Percentiles rank a stretch among this genome's conserved stretches.
Conservation (phyloP, 2,888 invertebrate species). For the Phytoseiulus persimilis region DNA sequence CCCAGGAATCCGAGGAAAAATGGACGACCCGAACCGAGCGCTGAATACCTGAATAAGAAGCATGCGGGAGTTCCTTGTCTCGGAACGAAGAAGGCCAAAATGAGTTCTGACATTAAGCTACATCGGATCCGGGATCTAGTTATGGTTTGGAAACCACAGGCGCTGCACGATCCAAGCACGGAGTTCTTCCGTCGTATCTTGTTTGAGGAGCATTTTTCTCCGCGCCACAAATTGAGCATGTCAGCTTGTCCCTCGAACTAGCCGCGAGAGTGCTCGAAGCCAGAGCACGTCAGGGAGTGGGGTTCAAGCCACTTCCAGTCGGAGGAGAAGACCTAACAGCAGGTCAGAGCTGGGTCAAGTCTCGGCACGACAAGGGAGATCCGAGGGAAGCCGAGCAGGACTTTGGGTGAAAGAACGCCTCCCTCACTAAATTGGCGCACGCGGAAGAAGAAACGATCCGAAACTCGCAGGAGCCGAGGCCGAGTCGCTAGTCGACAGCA, state of each 20-base stretch:
- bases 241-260: background rate
- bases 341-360: background rate
- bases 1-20: background rate
- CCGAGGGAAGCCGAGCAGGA: too few species aligned
- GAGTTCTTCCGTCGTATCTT: background rate
- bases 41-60: background rate
- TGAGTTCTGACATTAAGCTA: background rate
- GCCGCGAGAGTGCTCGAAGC: background rate
- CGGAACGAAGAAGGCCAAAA: background rate
- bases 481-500: background rate
- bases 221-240: background rate
- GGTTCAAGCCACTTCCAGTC: background rate
- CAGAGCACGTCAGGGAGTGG: background rate
- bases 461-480: background rate
- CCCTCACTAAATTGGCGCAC: too few species aligned
- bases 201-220: background rate
- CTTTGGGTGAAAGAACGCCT: too few species aligned
- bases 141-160: background rate
- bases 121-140: background rate
- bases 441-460: background rate
- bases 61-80: background rate
- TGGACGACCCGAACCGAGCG: background rate
- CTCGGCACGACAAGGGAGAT: background rate
- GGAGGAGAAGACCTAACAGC: background rate
- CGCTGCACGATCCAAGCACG: background rate